phyloP scores from a whole-genome alignment of 2,113 vertebrate species.

The Columba livia region DNA sequence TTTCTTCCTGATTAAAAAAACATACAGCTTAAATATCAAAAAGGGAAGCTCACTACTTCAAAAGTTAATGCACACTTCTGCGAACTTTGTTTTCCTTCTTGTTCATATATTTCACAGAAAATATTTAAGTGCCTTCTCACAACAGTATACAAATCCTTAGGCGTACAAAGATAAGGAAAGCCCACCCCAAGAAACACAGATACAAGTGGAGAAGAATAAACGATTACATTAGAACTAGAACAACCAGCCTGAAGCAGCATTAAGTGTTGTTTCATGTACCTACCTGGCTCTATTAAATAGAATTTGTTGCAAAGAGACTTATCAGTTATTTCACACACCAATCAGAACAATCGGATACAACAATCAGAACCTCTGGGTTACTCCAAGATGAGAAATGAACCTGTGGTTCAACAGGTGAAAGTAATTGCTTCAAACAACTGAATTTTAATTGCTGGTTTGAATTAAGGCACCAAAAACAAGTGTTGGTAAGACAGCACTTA shows the following conservation, averaged over 20 bases:
- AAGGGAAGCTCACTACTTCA: neutral
- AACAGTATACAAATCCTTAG: neutral
- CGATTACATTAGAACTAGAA: neutral
- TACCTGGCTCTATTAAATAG: neutral
- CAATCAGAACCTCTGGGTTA: neutral
- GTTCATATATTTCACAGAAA: neutral
- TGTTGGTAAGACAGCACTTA: slow-evolving; percentile 65
- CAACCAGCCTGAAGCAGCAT: neutral
- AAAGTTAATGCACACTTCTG: neutral
- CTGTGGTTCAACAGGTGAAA: neutral
- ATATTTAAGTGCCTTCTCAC: neutral
- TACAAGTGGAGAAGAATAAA: neutral
- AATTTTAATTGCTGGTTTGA: neutral
- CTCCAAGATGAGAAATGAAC: neutral
- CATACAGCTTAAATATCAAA: neutral
- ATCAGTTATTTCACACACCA: neutral
- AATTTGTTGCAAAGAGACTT: no score
- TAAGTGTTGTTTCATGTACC: neutral
- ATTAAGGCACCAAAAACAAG: neutral
- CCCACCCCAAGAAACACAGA: neutral
- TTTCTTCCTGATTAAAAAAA: neutral
- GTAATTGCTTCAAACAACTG: neutral
- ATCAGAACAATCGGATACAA: neutral
- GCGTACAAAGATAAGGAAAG: neutral
- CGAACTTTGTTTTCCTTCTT: neutral